Conservation (phyloP, 1,140 invertebrate species). For the Lepidostoma basale region DNA sequence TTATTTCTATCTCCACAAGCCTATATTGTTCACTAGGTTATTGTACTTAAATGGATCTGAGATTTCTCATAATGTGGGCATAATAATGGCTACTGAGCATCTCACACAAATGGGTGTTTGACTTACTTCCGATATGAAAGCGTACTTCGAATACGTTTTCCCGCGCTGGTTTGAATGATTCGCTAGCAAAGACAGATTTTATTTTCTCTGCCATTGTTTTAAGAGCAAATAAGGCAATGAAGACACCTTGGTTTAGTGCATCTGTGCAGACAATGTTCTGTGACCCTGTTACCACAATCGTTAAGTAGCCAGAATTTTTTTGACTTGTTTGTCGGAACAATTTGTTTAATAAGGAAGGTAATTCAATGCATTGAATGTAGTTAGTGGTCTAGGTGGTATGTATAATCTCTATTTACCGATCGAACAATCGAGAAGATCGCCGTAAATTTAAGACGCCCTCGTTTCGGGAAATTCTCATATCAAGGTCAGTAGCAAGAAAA, state of each 20-base stretch:
- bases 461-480: neutral
- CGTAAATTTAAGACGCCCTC: neutral
- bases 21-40: too few species aligned
- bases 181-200: neutral
- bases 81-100: neutral
- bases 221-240: neutral
- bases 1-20: too few species aligned
- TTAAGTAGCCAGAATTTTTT: neutral
- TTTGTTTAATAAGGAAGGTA: neutral
- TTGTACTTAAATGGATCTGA: neutral
- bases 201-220: constrained; percentile 16
- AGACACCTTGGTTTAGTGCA: constrained; percentile 6
- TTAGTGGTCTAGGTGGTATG: neutral
- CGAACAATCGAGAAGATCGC: neutral
- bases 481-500: neutral
- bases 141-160: neutral
- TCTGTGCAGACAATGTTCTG: neutral
- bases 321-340: too few species aligned
- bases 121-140: constrained; percentile 12
- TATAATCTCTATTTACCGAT: neutral
- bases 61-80: constrained; percentile 1
- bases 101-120: neutral
- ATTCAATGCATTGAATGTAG: neutral
- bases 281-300: constrained; percentile 14
- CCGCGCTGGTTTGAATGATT: too few species aligned